Evolutionary conservation across 2,113 vertebrate species (phyloP).

Genomic region (Vombatus ursinus): DNA sequence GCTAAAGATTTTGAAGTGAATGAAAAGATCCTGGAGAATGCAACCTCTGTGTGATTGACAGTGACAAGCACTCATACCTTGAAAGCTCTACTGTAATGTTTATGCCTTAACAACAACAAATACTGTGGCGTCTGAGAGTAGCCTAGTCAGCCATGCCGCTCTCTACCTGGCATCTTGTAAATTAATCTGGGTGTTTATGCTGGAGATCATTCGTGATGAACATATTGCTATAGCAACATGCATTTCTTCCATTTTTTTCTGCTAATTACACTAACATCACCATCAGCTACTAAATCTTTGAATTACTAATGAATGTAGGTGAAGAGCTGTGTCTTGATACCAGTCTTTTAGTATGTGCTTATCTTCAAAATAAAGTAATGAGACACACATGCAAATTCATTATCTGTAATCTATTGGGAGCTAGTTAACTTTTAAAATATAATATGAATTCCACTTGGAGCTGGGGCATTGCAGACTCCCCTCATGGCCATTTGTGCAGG

Average conservation of each 20-base stretch:
- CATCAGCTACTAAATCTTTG: conserved; percentile 87
- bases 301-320: conserved; percentile 87
- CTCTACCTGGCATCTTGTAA: conserved; percentile 88
- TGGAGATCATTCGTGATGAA: conserved; percentile 89
- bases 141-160: conserved; percentile 83
- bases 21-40: conserved; percentile 77
- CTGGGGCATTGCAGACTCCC: background rate
- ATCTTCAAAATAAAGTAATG: conserved; percentile 75
- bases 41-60: conserved; percentile 82
- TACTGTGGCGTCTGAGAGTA: conserved; percentile 86
- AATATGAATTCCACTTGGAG: background rate
- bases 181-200: conserved; percentile 90
- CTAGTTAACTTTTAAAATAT: conserved; percentile 46
- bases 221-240: conserved; percentile 89
- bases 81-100: conserved; percentile 86
- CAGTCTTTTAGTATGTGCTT: conserved; percentile 71
- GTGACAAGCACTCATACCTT: conserved; percentile 84
- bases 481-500: background rate
- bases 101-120: conserved; percentile 89
- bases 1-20: conserved; percentile 69
- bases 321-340: conserved; percentile 82
- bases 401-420: conserved; percentile 76
- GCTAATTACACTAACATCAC: conserved; percentile 89
- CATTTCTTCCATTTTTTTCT: conserved; percentile 84
- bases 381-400: conserved; percentile 79